phyloP scores from a whole-genome alignment of 2,797 vertebrate species.

The Podarcis lilfordi region DNA sequence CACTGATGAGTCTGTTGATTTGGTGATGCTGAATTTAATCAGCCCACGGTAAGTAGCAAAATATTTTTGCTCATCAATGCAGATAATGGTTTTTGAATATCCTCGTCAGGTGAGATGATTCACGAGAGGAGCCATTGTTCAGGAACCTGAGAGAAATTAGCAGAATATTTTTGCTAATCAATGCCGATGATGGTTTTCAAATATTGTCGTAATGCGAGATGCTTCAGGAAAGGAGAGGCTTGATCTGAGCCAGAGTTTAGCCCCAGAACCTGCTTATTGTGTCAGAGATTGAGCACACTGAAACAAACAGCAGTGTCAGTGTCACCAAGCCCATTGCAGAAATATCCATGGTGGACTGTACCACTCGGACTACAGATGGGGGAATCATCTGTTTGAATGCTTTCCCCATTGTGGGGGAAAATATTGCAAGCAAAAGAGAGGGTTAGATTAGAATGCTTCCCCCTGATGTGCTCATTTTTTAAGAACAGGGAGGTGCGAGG shows the following conservation, averaged over 20 bases:
- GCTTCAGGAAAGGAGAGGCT: no score
- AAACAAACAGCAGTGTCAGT: neutral
- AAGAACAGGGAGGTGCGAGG: no score
- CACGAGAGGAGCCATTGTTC: neutral
- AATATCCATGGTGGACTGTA: neutral
- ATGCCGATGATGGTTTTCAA: neutral
- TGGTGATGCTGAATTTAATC: neutral
- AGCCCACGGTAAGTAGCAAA: neutral
- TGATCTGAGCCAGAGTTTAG: neutral
- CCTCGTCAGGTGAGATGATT: neutral
- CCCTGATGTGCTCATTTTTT: neutral
- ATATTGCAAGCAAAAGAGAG: neutral
- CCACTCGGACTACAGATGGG: neutral
- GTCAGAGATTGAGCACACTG: neutral
- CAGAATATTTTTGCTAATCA: neutral
- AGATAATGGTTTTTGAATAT: neutral
- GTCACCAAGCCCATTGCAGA: neutral
- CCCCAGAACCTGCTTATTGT: neutral
- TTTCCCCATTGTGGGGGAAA: neutral
- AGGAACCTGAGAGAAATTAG: neutral
- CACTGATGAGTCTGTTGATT: neutral
- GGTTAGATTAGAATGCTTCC: neutral
- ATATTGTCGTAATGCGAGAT: neutral
- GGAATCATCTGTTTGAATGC: neutral
- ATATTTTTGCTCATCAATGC: neutral